These are phyloP conservation scores for Platypus cylindrus DNA, from an alignment of 2,888 invertebrate species.

Conservation along the genomic window DNA sequence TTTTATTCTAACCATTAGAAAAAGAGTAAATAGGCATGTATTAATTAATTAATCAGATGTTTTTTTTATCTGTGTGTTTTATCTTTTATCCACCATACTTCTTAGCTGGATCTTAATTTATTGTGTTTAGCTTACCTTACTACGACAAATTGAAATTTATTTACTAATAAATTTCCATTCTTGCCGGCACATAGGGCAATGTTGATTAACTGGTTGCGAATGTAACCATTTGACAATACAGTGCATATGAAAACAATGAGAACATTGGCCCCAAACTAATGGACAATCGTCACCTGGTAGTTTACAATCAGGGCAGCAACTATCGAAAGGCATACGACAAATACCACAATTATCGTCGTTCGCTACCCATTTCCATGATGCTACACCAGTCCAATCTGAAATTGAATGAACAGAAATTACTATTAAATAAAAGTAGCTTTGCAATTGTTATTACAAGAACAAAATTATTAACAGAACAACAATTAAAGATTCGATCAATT, in stretches of 20 bases:
- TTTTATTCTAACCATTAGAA: too few species aligned
- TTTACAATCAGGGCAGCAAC: constrained; percentile 95
- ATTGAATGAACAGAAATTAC: background rate
- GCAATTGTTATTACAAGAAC: too few species aligned
- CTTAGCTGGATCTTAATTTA: too few species aligned
- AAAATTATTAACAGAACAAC: too few species aligned
- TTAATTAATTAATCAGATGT: too few species aligned
- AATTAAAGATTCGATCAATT: too few species aligned
- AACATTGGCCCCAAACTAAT: constrained; percentile 95
- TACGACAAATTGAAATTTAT: too few species aligned
- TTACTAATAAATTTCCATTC: constrained; percentile 95
- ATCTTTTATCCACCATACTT: background rate
- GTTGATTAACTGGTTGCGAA: constrained; percentile 75
- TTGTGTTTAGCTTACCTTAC: too few species aligned
- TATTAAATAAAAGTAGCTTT: too few species aligned
- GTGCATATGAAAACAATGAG: constrained; percentile 99
- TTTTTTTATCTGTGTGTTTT: too few species aligned
- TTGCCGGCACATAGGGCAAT: constrained; percentile 95
- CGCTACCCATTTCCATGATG: constrained; percentile 98
- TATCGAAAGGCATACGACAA: constrained; percentile 98
- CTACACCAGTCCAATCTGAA: constrained; percentile 81
- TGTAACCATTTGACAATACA: constrained; percentile 99
- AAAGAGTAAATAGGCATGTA: too few species aligned
- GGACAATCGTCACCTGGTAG: constrained; percentile 97
- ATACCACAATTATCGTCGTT: constrained; percentile 99